These are phyloP conservation scores for Ctenodactylus gundi DNA, from an alignment of 2,113 vertebrate species.

Conservation along the genomic window DNA sequence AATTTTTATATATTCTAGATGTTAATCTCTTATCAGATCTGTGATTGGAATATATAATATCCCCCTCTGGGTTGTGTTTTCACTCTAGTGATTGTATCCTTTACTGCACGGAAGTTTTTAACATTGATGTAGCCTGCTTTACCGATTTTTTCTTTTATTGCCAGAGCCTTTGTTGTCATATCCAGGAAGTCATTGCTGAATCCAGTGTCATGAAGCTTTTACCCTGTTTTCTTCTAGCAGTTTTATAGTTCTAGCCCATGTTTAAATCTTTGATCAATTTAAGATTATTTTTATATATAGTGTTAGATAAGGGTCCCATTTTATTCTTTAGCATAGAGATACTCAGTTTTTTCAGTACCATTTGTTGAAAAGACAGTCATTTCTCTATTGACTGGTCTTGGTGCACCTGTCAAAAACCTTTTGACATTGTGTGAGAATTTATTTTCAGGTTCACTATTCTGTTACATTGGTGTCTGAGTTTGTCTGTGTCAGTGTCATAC, in stretches of 20 bases:
- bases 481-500: not conserved
- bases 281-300: not conserved
- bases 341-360: not conserved
- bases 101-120: not conserved
- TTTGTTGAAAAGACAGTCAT: not conserved
- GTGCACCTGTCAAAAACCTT: not conserved
- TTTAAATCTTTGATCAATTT: too few relatives aligned
- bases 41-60: too few relatives aligned
- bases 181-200: not conserved
- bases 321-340: not conserved
- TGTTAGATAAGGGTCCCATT: not conserved
- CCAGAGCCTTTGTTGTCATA: not conserved
- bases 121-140: not conserved
- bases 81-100: not conserved
- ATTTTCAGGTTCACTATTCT: not conserved
- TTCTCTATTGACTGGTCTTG: not conserved
- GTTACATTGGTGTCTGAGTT: not conserved
- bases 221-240: not conserved
- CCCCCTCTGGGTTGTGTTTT: not conserved
- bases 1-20: conserved; percentile 27
- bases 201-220: not conserved
- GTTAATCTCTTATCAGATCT: not conserved
- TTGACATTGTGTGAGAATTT: not conserved
- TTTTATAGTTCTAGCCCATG: not conserved
- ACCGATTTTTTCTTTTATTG: not conserved